Evolutionary conservation across 2,888 invertebrate species (phyloP).

Genomic region (Drosophila mercatorum): DNA sequence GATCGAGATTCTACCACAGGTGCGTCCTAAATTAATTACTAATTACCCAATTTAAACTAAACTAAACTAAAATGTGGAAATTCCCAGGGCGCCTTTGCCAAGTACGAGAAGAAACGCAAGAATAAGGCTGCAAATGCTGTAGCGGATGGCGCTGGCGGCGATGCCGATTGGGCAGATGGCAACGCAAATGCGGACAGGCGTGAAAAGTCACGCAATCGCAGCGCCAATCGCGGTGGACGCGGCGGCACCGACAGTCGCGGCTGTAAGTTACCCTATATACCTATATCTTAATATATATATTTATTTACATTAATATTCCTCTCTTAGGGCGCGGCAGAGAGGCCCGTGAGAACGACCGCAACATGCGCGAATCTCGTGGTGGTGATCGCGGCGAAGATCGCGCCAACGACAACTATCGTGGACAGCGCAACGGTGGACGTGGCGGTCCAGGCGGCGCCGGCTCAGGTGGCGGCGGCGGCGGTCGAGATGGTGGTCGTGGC

Average conservation of each 20-base stretch:
- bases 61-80: neutral
- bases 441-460: constrained; percentile 49
- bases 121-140: constrained; percentile 88
- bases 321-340: constrained; percentile 86
- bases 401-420: constrained; percentile 71
- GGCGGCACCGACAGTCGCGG: constrained; percentile 86
- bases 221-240: constrained; percentile 84
- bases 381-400: constrained; percentile 82
- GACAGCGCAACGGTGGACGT: constrained; percentile 67
- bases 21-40: constrained; percentile 17
- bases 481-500: constrained; percentile 72
- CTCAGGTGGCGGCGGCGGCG: constrained; percentile 50
- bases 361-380: constrained; percentile 82
- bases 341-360: constrained; percentile 88
- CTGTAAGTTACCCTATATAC: constrained; percentile 79
- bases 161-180: constrained; percentile 84
- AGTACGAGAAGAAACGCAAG: constrained; percentile 94
- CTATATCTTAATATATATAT: neutral
- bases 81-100: constrained; percentile 92
- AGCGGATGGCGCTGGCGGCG: constrained; percentile 85
- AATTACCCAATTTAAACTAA: neutral
- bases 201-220: constrained; percentile 84
- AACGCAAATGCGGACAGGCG: constrained; percentile 83
- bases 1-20: constrained; percentile 84
- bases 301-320: neutral